Percentiles rank a stretch among this genome's conserved stretches.
phyloP scores from a whole-genome alignment of 2,797 vertebrate species.

The Sebastes minor region DNA sequence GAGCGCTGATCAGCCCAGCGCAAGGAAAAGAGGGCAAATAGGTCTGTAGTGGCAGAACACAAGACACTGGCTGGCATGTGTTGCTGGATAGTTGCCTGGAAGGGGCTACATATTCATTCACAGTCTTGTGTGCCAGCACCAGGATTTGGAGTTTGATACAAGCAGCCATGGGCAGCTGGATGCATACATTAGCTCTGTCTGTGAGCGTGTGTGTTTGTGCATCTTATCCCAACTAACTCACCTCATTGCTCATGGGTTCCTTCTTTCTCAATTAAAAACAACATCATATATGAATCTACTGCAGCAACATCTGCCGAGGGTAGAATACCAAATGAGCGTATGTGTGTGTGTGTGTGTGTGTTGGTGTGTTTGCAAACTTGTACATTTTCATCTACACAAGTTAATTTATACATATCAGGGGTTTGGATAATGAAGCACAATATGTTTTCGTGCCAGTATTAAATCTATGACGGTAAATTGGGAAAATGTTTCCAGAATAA shows the following conservation, averaged over 20 bases:
- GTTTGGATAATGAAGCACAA: neutral
- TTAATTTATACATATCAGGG: neutral
- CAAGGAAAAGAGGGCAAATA: conserved; percentile 34
- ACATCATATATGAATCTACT: neutral
- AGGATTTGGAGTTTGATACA: conserved; percentile 64
- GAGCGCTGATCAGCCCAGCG: conserved; percentile 5
- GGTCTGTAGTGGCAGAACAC: conserved; percentile 49
- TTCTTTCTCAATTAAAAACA: conserved; percentile 17
- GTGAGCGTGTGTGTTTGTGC: neutral
- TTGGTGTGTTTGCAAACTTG: neutral
- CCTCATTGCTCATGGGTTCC: conserved; percentile 4
- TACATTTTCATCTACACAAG: neutral
- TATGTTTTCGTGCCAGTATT: neutral
- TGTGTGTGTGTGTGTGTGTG: neutral
- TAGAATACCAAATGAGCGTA: neutral
- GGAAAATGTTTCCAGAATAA: neutral
- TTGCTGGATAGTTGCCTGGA: conserved; percentile 60
- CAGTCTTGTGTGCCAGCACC: conserved; percentile 41
- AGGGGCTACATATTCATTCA: conserved; percentile 45
- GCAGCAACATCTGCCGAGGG: neutral
- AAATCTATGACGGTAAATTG: neutral
- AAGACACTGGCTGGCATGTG: conserved; percentile 55
- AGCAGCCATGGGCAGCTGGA: conserved; percentile 56
- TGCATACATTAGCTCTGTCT: conserved; percentile 45
- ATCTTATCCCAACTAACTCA: conserved; percentile 16